These are phyloP conservation scores for Pomacea maculata DNA, from an alignment of 1,140 invertebrate species.

Conservation along the genomic window DNA sequence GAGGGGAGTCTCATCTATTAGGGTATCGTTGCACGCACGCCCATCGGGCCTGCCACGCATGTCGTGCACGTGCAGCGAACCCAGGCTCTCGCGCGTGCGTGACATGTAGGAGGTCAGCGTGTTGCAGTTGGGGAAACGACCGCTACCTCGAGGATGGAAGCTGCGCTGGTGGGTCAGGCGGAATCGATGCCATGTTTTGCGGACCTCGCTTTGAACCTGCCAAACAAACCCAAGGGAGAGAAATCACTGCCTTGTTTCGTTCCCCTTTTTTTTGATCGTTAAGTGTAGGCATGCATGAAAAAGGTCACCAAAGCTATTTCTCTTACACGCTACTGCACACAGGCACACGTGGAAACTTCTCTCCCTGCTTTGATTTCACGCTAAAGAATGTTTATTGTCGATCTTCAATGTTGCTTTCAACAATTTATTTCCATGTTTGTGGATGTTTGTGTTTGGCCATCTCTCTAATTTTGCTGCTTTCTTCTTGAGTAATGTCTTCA, in stretches of 20 bases:
- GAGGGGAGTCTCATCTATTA: slow-evolving; percentile 12
- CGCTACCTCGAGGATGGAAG: neutral
- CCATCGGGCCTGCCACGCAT: slow-evolving; percentile 14
- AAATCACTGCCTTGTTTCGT: slow-evolving; percentile 1
- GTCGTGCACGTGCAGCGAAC: slow-evolving; percentile 6
- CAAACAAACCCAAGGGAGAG: slow-evolving; percentile 1
- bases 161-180: slow-evolving; percentile 17
- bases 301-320: neutral
- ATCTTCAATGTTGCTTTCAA: too few relatives aligned
- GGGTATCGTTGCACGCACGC: slow-evolving; percentile 1
- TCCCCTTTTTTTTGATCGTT: neutral
- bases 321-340: neutral
- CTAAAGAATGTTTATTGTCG: too few relatives aligned
- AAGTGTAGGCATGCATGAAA: neutral
- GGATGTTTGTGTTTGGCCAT: too few relatives aligned
- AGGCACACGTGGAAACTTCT: neutral
- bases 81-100: slow-evolving; percentile 2
- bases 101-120: slow-evolving; percentile 3
- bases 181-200: slow-evolving; percentile 37
- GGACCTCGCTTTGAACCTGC: slow-evolving; percentile 64
- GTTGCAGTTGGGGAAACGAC: neutral
- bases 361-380: too few relatives aligned
- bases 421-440: too few relatives aligned
- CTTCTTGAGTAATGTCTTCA: too few relatives aligned
- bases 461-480: too few relatives aligned